Conservation (phyloP, 2,888 invertebrate genomes). For the Dilophus febrilis region DNA sequence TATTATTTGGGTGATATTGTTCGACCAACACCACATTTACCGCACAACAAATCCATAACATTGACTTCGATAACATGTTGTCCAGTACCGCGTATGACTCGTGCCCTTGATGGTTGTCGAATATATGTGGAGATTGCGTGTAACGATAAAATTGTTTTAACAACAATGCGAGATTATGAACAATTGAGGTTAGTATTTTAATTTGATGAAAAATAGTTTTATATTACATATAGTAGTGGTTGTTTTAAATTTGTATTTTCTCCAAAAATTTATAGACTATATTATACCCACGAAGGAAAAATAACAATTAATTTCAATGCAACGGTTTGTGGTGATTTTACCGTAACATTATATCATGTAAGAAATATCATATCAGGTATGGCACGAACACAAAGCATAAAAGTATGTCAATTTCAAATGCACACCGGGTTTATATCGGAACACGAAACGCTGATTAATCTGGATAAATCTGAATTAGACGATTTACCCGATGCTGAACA, state of each 20-base stretch:
- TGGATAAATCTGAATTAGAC: conserved; percentile 61
- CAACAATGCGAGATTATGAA: conserved; percentile 81
- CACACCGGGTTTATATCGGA: conserved; percentile 73
- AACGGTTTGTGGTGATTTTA: conserved; percentile 72
- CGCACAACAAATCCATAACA: conserved; percentile 71
- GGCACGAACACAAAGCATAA: conserved; percentile 63
- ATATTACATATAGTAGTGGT: neutral
- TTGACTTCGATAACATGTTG: conserved; percentile 64
- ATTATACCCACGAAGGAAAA: conserved; percentile 27
- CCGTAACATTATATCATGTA: conserved; percentile 66
- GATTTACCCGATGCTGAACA: conserved; percentile 57
- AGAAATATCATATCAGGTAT: conserved; percentile 68
- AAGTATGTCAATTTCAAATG: conserved; percentile 74
- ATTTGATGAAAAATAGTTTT: too few species aligned
- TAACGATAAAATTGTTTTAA: conserved; percentile 64
- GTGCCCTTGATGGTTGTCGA: conserved; percentile 82
- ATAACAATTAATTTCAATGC: conserved; percentile 52
- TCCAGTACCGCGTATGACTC: conserved; percentile 86
- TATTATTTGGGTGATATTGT: conserved; percentile 73
- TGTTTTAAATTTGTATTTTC: neutral
- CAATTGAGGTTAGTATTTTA: conserved; percentile 59
- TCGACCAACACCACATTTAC: conserved; percentile 46
- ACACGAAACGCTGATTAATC: conserved; percentile 57
- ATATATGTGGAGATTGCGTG: conserved; percentile 85
- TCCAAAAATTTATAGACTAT: conserved; percentile 15